Base-by-base conservation (phyloP, 2,888 invertebrate species). In the Chrysolina haemoptera region DNA sequence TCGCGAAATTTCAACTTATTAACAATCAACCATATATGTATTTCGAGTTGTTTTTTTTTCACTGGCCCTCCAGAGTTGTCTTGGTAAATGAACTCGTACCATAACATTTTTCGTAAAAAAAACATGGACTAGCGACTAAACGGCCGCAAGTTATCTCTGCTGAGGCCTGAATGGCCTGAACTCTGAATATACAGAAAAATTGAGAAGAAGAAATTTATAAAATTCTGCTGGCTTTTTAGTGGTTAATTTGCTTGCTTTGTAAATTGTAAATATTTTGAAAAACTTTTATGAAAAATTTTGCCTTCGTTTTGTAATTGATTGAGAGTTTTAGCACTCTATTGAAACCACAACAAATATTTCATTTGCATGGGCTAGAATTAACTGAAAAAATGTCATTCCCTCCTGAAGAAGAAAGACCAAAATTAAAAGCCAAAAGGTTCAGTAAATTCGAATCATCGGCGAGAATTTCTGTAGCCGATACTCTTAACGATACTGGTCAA, bases 401-500 rank as follows among this genome's bases (percentile, higher is more conserved):
- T 35, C 35, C 35, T 35, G 35, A 67, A 67, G 20, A 35, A n/a
- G 43, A 62, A 12, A 66, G 67, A 62, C 18, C 53, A 20, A 69
- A 62, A 48, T 65, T 73, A 35, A 70, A 66, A 70, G 62, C 70
- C n/a, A 73, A 22, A 27, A 46, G 70, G 22, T 74, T 70, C 27
- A 53, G 35, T 35, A 73, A 73, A 65, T 69, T 70, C 41, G 53
- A 70, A 35, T 16, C 27, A 53, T 65, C 66, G 6, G 43, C 27
- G 41, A 11, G 35, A 41, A 46, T 35, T 18, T 18, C 69, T 16
- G 50, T 18, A 16, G 10, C 62, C 3, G 62, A 40, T 9, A 53
- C 59, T 35, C 16, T 35, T 12, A 50, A 50, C 8, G 35, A 43
- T 35, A 41, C 20, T 22, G 40, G 53, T 12, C 18, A 22, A 22